Conservation (phyloP, 2,113 vertebrate species). For the Gambusia holbrooki region DNA sequence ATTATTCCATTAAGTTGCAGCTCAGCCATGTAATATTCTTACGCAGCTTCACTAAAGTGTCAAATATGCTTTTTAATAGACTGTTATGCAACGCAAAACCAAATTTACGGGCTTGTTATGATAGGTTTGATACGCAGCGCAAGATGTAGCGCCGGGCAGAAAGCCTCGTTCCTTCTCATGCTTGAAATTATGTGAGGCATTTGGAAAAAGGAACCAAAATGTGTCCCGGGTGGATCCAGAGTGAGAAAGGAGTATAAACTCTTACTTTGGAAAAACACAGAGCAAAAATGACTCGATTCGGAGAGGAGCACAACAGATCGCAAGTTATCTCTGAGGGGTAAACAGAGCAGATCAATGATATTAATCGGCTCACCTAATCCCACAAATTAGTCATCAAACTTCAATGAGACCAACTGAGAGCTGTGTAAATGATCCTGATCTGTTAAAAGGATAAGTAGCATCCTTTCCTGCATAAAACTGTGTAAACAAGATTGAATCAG, state of each 20-base stretch:
- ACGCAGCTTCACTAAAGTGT: background rate
- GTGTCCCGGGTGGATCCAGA: conserved; percentile 51
- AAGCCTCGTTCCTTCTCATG: conserved; percentile 33
- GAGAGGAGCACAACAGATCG: conserved; percentile 21
- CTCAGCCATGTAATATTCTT: background rate
- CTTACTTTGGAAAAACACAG: conserved; percentile 53
- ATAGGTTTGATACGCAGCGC: conserved; percentile 51
- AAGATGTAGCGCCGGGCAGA: conserved; percentile 42
- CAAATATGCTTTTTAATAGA: conserved; percentile 1
- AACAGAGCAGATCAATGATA: conserved; percentile 6
- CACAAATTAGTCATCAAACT: conserved; percentile 32
- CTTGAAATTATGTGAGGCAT: conserved; percentile 55
- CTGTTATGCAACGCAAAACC: background rate
- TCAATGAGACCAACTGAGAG: background rate
- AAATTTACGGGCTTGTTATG: conserved; percentile 27
- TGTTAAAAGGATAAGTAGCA: conserved; percentile 10
- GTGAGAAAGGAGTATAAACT: conserved; percentile 37
- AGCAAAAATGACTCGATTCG: conserved; percentile 24
- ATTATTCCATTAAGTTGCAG: conserved; percentile 5
- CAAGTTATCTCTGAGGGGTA: conserved; percentile 16
- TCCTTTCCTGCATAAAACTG: conserved; percentile 15
- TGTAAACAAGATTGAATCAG: background rate
- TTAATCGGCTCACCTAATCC: conserved; percentile 8
- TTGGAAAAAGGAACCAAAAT: conserved; percentile 54
- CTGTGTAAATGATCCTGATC: conserved; percentile 34